Conservation (phyloP, 2,113 vertebrate genomes). For the pig (Sus scrofa) region T2T-Sscrofa CM000826.6:40581001-40581500, state of each 20-base stretch:
- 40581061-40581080: slow-evolving; percentile 76
- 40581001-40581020: slow-evolving; percentile 33
- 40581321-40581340: slow-evolving; percentile 59
- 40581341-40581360: neutral
- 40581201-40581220: neutral
- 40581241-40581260: neutral
- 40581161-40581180: slow-evolving; percentile 37
- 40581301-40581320: neutral
- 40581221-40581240: neutral
- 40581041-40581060: slow-evolving; percentile 75
- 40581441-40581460: neutral
- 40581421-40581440: neutral
- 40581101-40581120: slow-evolving; percentile 75
- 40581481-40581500: neutral
- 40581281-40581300: neutral
- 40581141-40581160: slow-evolving; percentile 55
- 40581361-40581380: neutral
- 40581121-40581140: slow-evolving; percentile 46
- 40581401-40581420: neutral
- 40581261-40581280: neutral
- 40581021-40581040: slow-evolving; percentile 57
- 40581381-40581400: neutral
- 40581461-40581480: neutral
- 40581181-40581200: neutral
- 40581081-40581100: slow-evolving; percentile 79